Conservation (phyloP, 2,113 vertebrate species). For the Paracanthobrama guichenoti region DNA sequence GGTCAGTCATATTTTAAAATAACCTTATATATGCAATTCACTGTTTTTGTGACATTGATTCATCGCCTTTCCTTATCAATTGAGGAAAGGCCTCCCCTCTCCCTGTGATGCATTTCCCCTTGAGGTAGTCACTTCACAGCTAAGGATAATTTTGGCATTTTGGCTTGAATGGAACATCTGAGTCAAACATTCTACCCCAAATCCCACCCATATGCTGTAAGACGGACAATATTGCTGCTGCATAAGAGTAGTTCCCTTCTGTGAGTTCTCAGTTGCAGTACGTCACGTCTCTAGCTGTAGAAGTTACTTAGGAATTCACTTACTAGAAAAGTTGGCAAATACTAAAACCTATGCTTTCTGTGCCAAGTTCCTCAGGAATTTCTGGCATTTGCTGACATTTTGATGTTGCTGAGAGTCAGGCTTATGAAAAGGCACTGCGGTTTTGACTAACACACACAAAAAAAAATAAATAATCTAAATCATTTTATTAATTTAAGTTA, state of each 20-base stretch:
- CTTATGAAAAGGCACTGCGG: not conserved
- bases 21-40: not conserved
- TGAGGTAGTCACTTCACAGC: not conserved
- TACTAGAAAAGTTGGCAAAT: not conserved
- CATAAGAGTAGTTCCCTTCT: not conserved
- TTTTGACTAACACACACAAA: not conserved
- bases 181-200: not conserved
- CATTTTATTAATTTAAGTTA: conserved; percentile 87
- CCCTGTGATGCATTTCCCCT: conserved; percentile 10
- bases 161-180: conserved; percentile 12
- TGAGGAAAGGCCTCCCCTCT: conserved; percentile 6
- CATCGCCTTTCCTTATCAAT: not conserved
- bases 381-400: conserved; percentile 18
- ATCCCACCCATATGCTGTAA: not conserved
- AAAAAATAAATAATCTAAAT: conserved; percentile 77
- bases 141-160: not conserved
- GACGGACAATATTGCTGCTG: not conserved
- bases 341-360: not conserved
- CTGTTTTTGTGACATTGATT: not conserved
- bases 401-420: not conserved
- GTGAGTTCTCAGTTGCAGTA: not conserved
- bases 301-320: conserved; percentile 1
- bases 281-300: not conserved
- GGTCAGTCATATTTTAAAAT: not conserved
- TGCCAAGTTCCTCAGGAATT: not conserved